Conservation (phyloP, 2,888 invertebrate genomes). For the Lithophane ornitopus region DNA sequence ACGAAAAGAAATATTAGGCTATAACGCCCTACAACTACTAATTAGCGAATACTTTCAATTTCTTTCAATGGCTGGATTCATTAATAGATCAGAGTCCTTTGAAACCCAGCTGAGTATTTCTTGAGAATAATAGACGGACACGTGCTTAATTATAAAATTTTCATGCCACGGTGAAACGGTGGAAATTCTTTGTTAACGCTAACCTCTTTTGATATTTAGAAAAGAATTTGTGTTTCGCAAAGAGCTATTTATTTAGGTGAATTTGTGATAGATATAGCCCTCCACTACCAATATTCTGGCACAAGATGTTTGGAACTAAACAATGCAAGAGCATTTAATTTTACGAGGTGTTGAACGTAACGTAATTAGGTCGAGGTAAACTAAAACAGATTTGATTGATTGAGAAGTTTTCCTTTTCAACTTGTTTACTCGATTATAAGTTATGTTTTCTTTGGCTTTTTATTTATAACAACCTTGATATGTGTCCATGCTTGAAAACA, state of each 20-base stretch:
- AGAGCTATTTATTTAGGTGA: constrained; percentile 34
- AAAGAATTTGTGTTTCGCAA: constrained; percentile 33
- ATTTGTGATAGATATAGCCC: constrained; percentile 15
- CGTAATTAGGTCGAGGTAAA: constrained; percentile 63
- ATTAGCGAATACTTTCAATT: background rate
- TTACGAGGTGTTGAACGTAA: constrained; percentile 56
- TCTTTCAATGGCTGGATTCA: background rate
- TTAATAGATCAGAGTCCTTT: constrained; percentile 1
- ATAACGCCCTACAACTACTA: too few relatives aligned
- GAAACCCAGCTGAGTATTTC: background rate
- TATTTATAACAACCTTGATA: constrained; percentile 8
- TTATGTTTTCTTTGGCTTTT: constrained; percentile 2
- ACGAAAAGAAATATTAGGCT: background rate
- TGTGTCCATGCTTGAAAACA: background rate
- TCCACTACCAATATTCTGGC: constrained; percentile 58
- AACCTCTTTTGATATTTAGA: constrained; percentile 35
- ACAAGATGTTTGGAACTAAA: constrained; percentile 50
- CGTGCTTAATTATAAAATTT: background rate
- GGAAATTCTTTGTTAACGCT: constrained; percentile 33
- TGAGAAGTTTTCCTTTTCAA: constrained; percentile 26
- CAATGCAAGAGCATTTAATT: constrained; percentile 61
- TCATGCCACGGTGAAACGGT: background rate
- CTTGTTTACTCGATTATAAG: constrained; percentile 15
- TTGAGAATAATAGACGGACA: background rate
- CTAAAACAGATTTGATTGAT: constrained; percentile 55